Base-by-base conservation (phyloP, 2,797 vertebrate species). In the Phoebastria nigripes region DNA sequence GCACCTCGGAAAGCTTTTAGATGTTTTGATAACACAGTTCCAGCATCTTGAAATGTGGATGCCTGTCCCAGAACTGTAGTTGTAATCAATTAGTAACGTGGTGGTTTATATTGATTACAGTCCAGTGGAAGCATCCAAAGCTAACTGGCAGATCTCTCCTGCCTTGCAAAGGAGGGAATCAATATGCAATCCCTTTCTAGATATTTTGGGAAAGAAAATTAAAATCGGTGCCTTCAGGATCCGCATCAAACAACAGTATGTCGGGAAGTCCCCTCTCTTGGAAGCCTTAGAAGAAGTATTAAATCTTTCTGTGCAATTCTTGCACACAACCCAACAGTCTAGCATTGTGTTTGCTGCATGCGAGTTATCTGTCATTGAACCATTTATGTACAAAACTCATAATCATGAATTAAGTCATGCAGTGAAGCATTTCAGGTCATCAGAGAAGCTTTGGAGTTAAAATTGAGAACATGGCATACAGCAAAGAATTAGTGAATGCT, bases 261-360 rank as follows among this genome's bases (percentile, higher is more conserved):
- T 52, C 3, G 2, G 26, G 26, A 82, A 28, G 19, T 49, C 22
- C 8, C 9, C 12, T 85, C 37, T 26, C 15, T 10, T 61, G 37
- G 49, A 58, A 54, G 5, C 17, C 37, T 56, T 56, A 54, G 39
- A 26, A 35, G 15, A 25, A 17, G 20, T n/a, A 29, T 16, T 20
- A 52, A 47, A 28, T 49, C 3, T 35, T 39, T 24, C 9, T 2
- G 2, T 29, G 19, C 20, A 26, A 4, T 54, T 33, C 29, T 37
- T 51, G 46, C 9, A 14, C 4, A 6, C 10, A 52, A 8, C 24
- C 17, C 58, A 22, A 0, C 3, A 12, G 9, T 4, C 5, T 24
- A 39, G 49, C 10, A 16, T 7, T 25, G 42, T 35, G 8, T 35
- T 76, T 0, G 0, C 28, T 62, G 42, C 4, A 1, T 7, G 3